Conservation (phyloP, 2,113 vertebrate genomes). For the Ciconia boyciana region DNA sequence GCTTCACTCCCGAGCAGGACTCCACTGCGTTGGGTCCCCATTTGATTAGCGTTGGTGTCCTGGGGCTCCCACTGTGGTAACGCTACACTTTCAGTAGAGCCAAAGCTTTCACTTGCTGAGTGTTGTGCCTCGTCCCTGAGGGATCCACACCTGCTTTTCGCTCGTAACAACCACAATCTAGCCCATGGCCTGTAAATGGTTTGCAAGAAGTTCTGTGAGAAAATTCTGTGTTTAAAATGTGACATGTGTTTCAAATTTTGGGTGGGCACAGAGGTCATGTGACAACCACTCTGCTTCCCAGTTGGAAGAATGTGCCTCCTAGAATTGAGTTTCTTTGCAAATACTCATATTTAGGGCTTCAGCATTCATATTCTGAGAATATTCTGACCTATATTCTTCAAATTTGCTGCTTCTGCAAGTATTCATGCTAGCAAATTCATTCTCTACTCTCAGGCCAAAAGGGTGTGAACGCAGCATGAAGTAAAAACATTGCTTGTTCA, state of each 20-base stretch:
- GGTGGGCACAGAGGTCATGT: conserved; percentile 33
- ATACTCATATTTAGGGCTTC: neutral
- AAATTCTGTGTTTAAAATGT: conserved; percentile 53
- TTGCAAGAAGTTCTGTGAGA: conserved; percentile 54
- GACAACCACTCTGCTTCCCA: neutral
- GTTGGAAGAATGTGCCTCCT: neutral
- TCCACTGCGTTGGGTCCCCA: too few relatives aligned
- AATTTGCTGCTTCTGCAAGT: neutral
- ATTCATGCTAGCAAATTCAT: neutral
- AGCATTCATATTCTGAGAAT: neutral
- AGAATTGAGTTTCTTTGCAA: neutral
- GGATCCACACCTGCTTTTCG: too few relatives aligned
- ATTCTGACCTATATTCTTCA: neutral
- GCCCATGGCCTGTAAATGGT: conserved; percentile 56
- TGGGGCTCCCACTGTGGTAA: too few relatives aligned
- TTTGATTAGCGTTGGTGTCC: too few relatives aligned
- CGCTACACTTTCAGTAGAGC: too few relatives aligned
- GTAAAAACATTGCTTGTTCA: neutral
- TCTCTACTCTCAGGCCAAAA: neutral
- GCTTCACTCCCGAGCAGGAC: too few relatives aligned
- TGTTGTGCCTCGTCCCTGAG: too few relatives aligned
- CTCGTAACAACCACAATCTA: neutral
- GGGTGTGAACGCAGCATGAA: neutral
- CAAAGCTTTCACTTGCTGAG: too few relatives aligned
- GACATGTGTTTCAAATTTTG: conserved; percentile 63